Evolutionary conservation across 2,797 vertebrate genomes (phyloP).

Genomic region (Eospalax fontanierii): DNA sequence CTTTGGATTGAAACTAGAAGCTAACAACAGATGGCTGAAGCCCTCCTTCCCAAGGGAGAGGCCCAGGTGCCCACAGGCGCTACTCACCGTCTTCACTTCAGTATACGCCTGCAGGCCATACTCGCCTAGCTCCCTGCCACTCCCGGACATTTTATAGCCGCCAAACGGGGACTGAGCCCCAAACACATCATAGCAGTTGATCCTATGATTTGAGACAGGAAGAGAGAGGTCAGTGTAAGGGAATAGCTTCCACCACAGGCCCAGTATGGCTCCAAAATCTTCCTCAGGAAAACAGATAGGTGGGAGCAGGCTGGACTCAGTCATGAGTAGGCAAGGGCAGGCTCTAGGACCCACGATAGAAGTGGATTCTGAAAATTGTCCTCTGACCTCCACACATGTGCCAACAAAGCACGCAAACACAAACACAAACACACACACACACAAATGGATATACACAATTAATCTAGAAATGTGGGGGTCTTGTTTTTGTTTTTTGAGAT

Average conservation of each 20-base stretch:
- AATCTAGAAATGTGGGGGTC: no score
- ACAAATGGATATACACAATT: not conserved
- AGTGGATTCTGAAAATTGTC: not conserved
- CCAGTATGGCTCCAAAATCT: not conserved
- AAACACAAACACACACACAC: not conserved
- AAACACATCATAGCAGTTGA: slow-evolving; percentile 97
- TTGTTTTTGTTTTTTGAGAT: not conserved
- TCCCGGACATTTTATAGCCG: slow-evolving; percentile 97
- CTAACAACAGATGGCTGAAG: not conserved
- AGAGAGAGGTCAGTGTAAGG: not conserved
- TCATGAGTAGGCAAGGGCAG: not conserved
- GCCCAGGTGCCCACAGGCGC: rapidly evolving
- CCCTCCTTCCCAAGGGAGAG: rapidly evolving
- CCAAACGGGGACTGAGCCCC: slow-evolving; percentile 96
- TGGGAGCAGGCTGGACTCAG: not conserved
- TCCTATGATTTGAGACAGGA: slow-evolving; percentile 89
- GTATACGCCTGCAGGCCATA: slow-evolving; percentile 96
- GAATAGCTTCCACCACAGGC: not conserved
- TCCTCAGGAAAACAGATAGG: not conserved
- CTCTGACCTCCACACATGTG: not conserved
- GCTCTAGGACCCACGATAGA: not conserved
- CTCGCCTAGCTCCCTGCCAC: slow-evolving; percentile 95
- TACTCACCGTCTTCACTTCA: slow-evolving; percentile 96
- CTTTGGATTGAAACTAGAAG: not conserved
- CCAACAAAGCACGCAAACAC: not conserved